These are phyloP conservation scores for Artemia sinica DNA, from an alignment of 2,888 invertebrate species.

Conservation along the genomic window DNA sequence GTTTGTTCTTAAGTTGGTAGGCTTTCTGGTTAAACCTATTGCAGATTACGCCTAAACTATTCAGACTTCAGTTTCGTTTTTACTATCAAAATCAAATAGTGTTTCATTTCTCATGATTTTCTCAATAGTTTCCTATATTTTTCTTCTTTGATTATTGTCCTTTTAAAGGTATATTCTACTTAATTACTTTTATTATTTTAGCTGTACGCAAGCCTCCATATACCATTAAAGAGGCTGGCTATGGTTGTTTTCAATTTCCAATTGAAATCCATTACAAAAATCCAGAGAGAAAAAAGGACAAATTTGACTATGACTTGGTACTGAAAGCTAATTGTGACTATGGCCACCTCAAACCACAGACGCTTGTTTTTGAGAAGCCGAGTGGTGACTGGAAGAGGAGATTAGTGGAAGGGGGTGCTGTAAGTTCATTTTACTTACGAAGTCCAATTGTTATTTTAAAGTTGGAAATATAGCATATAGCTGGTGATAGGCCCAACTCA, in stretches of 20 bases:
- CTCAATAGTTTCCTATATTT: slow-evolving; percentile 23
- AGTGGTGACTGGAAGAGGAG: slow-evolving; percentile 75
- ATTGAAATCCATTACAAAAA: slow-evolving; percentile 77
- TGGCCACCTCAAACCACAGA: slow-evolving; percentile 54
- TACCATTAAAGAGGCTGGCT: slow-evolving; percentile 75
- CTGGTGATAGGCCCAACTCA: no score
- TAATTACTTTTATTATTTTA: slow-evolving; percentile 35
- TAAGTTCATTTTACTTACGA: slow-evolving; percentile 31
- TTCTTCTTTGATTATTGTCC: slow-evolving; percentile 19
- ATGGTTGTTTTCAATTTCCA: slow-evolving; percentile 76
- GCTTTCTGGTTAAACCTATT: no score
- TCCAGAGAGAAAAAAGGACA: slow-evolving; percentile 67
- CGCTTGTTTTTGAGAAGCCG: slow-evolving; percentile 64
- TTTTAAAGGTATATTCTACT: no score
- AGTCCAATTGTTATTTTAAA: no score
- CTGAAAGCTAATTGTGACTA: slow-evolving; percentile 57
- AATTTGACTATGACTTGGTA: slow-evolving; percentile 58
- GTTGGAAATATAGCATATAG: no score
- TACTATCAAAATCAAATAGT: slow-evolving; percentile 16
- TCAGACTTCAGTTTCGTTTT: slow-evolving; percentile 9
- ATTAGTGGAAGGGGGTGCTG: slow-evolving; percentile 68
- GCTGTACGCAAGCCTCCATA: slow-evolving; percentile 82
- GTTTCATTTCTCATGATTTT: neutral
- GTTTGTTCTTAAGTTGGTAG: no score
- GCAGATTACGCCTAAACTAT: neutral